These are phyloP conservation scores for Prosopocoilus inquinatus DNA, from an alignment of 2,888 invertebrate species.

Conservation along the genomic window DNA sequence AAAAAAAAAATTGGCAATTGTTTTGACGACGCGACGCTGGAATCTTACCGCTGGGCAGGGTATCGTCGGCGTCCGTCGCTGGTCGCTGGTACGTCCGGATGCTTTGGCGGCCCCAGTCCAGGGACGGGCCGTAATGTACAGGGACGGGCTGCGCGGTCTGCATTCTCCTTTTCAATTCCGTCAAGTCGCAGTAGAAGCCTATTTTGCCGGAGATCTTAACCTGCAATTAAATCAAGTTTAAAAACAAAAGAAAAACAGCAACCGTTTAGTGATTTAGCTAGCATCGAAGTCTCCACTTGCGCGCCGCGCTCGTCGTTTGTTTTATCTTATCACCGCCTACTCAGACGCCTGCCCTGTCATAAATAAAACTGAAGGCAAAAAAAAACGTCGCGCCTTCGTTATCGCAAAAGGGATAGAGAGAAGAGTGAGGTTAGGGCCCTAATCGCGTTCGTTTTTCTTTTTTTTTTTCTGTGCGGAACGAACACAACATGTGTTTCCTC, in stretches of 20 bases:
- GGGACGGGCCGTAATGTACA: slow-evolving; percentile 36
- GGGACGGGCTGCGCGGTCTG: slow-evolving; percentile 41
- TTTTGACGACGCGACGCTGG: background rate
- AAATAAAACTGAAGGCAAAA: no score
- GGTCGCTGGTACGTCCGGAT: slow-evolving; percentile 22
- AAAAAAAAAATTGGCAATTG: background rate
- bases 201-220: slow-evolving; percentile 33
- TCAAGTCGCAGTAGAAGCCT: slow-evolving; percentile 37
- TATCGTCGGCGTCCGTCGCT: slow-evolving; percentile 27
- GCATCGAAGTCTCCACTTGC: no score
- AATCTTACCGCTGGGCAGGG: slow-evolving; percentile 42
- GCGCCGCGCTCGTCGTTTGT: no score
- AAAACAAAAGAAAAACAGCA: background rate
- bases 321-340: no score
- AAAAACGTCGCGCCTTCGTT: no score
- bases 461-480: no score
- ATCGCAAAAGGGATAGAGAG: no score
- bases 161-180: slow-evolving; percentile 35
- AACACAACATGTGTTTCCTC: no score
- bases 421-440: no score
- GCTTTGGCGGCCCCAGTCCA: slow-evolving; percentile 34
- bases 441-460: no score
- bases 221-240: background rate
- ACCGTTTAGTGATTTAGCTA: no score
- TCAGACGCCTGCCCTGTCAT: no score